phyloP scores from a whole-genome alignment of 2,113 vertebrate species.

The Otolemur garnettii region DNA sequence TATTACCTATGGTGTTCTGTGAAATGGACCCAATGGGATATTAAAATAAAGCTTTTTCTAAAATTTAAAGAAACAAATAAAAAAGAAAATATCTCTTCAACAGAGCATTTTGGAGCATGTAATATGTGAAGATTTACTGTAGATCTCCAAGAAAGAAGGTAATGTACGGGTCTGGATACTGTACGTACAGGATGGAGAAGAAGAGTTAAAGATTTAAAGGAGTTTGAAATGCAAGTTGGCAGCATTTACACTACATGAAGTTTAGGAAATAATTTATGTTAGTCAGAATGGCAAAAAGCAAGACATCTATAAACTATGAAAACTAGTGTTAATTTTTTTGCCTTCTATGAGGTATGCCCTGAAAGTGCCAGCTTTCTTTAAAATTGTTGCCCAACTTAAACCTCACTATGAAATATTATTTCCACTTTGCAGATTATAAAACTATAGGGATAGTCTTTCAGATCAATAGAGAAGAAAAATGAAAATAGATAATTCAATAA shows the following conservation, averaged over 20 bases:
- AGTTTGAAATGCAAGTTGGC: constrained; percentile 8
- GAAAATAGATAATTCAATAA: neutral
- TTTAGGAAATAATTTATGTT: neutral
- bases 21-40: neutral
- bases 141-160: neutral
- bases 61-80: constrained; percentile 14
- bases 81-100: neutral
- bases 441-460: neutral
- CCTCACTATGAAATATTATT: neutral
- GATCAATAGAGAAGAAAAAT: neutral
- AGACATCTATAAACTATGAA: neutral
- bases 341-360: neutral
- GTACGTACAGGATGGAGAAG: neutral
- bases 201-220: neutral
- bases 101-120: neutral
- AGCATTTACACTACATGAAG: neutral
- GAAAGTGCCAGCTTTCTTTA: neutral
- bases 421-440: neutral
- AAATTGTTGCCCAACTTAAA: constrained; percentile 15
- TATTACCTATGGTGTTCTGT: neutral
- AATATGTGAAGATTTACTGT: neutral
- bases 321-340: neutral
- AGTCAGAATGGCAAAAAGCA: neutral
- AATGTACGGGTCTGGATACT: neutral
- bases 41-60: constrained; percentile 5